These are phyloP conservation scores for Sphenopsis melanotis DNA, from an alignment of 2,797 vertebrate species.

Conservation along the genomic window DNA sequence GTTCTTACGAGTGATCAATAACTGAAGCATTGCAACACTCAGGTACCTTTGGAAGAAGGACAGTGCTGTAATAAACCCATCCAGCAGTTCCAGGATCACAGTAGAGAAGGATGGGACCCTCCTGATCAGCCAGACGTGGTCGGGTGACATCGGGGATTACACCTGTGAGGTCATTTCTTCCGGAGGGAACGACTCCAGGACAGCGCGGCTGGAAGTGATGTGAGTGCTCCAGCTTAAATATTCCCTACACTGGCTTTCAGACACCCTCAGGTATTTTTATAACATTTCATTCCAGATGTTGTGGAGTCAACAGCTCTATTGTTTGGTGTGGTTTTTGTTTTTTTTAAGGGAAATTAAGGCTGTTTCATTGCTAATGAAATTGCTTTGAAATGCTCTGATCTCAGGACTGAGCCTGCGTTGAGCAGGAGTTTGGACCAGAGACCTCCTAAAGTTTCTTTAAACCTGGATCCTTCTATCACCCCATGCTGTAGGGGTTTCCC, in stretches of 20 bases:
- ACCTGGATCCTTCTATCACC: background rate
- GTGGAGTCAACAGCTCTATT: background rate
- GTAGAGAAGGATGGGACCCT: slow-evolving; percentile 84
- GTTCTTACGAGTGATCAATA: background rate
- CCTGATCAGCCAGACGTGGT: slow-evolving; percentile 94
- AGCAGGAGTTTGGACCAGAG: background rate
- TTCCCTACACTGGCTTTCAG: accelerated
- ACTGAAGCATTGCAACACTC: slow-evolving; percentile 3
- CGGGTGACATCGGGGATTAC: slow-evolving; percentile 95
- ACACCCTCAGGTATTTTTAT: background rate
- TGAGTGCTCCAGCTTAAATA: slow-evolving; percentile 69
- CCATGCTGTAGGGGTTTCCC: background rate
- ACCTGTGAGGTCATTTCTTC: slow-evolving; percentile 87
- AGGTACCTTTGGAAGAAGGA: slow-evolving; percentile 93
- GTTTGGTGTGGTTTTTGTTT: accelerated
- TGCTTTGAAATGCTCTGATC: background rate
- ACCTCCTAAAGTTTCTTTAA: background rate
- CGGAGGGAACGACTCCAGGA: slow-evolving; percentile 87
- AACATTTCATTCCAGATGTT: background rate
- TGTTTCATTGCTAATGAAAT: background rate
- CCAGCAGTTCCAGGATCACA: slow-evolving; percentile 82
- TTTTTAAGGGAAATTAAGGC: background rate
- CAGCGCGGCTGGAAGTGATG: slow-evolving; percentile 93
- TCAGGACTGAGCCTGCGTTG: background rate
- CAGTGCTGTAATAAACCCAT: slow-evolving; percentile 71